These are phyloP conservation scores for Chymomyza fuscimana DNA, from an alignment of 2,888 invertebrate species.

Conservation along the genomic window DNA sequence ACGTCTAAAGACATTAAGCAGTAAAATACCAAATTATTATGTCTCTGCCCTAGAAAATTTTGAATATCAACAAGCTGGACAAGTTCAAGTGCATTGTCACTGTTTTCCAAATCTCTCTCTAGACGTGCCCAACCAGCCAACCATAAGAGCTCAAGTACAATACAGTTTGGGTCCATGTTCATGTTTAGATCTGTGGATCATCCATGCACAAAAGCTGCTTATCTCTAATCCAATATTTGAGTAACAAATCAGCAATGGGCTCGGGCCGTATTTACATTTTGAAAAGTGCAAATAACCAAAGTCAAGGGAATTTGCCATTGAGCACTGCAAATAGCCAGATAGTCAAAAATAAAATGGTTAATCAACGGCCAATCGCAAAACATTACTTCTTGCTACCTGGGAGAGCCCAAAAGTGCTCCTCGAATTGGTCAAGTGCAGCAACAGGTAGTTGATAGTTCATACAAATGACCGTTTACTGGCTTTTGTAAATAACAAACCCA, in stretches of 20 bases:
- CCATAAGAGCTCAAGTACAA: background rate
- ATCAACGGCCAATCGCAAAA: slow-evolving; percentile 29
- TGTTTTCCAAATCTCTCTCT: background rate
- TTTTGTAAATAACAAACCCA: background rate
- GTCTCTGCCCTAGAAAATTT: slow-evolving; percentile 12
- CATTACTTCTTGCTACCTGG: background rate
- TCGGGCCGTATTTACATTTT: slow-evolving; percentile 16
- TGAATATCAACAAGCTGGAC: slow-evolving; percentile 1
- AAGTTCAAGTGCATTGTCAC: slow-evolving; percentile 23
- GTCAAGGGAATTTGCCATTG: background rate
- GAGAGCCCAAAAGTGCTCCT: background rate
- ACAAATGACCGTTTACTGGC: background rate
- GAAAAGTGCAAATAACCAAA: slow-evolving; percentile 17
- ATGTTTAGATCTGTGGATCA: background rate
- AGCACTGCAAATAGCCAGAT: background rate
- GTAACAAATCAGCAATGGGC: background rate
- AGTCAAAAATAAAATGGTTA: background rate
- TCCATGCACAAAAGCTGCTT: slow-evolving; percentile 14
- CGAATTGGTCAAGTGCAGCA: slow-evolving; percentile 30
- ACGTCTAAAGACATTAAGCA: background rate
- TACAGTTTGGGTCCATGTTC: background rate
- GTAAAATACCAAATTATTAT: background rate
- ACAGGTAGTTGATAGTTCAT: background rate
- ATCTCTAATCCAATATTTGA: slow-evolving; percentile 25
- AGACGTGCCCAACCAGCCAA: too few species aligned